Evolutionary conservation across 2,888 invertebrate species (phyloP), one percentile per base, ranked within the genome.

Genomic region (Loripinus fragilis): DNA sequence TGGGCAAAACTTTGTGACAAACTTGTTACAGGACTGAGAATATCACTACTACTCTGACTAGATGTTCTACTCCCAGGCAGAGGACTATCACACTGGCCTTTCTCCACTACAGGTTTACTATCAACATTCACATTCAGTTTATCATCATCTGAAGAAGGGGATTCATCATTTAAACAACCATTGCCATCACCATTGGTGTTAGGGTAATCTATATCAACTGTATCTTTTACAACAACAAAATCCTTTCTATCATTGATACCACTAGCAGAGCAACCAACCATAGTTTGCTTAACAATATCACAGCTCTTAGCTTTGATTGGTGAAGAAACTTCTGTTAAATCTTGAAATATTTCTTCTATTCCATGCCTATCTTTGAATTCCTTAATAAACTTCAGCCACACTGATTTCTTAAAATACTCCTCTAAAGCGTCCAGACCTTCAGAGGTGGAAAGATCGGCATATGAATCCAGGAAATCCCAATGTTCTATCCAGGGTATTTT

Each of bases 391-490:
- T 38, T 65, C 20, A 73, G 41, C 84, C 84, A 84, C 15, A 69
- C 60, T 65, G 88, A 88, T 76, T 89, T 88, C 87, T 95, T 95
- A 33, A 98, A 94, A 94, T 96, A 96, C 64, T 95, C 95, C 92
- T 99, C 98, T 15, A 99, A 93, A 55, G 95, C 94, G 0, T 94
- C 90, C 12, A 98, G 94, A 0, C 98, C 98, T 74, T 96, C 96
- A 0, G 94, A 91, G 0, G 96, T 95, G 0, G 96, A 94, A 8
- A 99, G 94, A 93, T 99, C 96, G 0, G 96, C 95, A 93, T 97
- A 98, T 0, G 95, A 95, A 86, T 96, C 96, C 20, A 98, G 94
- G 92, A 98, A 98, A 8, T 96, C 96, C 98, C 98, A 99, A 94
- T 97, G 97, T 91, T 99, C 98, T 80, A 96, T 96, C 98, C 98